A percentile compares a stretch with the other conserved stretches of the same genome.
phyloP scores from a whole-genome alignment of 2,113 vertebrate species.

The Phodopus roborovskii region DNA sequence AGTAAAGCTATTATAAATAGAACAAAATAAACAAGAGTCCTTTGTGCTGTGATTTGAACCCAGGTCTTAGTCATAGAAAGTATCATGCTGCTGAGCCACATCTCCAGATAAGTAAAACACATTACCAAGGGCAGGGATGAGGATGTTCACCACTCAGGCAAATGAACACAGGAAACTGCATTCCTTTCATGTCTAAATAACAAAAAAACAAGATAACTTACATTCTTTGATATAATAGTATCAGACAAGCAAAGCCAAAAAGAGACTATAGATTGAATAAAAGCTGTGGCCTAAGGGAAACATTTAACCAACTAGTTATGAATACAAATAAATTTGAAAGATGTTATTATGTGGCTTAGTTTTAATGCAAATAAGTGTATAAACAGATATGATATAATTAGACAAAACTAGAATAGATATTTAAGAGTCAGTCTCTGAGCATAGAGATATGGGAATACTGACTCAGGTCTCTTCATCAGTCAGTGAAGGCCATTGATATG shows the following conservation, averaged over 20 bases:
- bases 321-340: not conserved
- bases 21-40: not conserved
- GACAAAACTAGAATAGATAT: not conserved
- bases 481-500: not conserved
- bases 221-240: not conserved
- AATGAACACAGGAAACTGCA: not conserved
- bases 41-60: not conserved
- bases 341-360: not conserved
- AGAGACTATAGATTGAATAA: not conserved
- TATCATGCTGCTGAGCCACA: no score
- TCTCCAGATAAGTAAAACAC: not conserved
- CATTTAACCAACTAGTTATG: not conserved
- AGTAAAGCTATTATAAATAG: not conserved
- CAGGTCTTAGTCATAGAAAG: not conserved
- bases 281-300: not conserved
- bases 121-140: not conserved
- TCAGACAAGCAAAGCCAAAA: not conserved
- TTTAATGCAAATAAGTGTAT: not conserved
- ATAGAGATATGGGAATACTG: not conserved
- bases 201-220: not conserved
- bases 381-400: constrained; percentile 19
- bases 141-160: not conserved
- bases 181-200: not conserved
- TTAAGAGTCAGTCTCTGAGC: not conserved
- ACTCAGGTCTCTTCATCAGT: not conserved